Evolutionary conservation across 2,888 invertebrate species (phyloP), one percentile per base, ranked within the genome.

Genomic region (Thymelicus sylvestris): DNA sequence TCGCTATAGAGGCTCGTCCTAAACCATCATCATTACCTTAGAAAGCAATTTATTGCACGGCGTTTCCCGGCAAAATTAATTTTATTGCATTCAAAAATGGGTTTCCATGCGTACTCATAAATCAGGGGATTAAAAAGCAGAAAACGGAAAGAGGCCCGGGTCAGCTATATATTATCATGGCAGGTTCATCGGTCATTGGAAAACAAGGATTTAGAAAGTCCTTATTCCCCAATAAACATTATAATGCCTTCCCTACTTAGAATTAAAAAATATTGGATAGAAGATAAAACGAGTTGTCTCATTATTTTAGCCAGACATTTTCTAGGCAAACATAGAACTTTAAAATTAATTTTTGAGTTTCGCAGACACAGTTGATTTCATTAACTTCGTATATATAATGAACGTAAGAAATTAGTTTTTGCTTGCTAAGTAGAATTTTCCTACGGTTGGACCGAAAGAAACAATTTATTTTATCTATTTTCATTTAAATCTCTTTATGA

Each of bases 51-150:
- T 70, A 70, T 70, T 41, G 69, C 50, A 65, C 48, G 47, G 38
- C 59, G n/a, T 59, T 39, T 12, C 24, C n/a, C 50, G 39, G 41
- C 59, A 64, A 65, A 70, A 70, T 70, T 48, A 70, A 70, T 41
- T 60, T 60, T 57, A 69, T 69, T 69, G 63, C 64, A 69, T 69
- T 69, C 64, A 69, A 69, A 69, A 69, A 63, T 69, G 55, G 63
- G 52, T 68, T 63, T 63, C 57, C 55, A 12, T 44, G 44, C 24
- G 48, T 41, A 47, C 74, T 77, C 75, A 85, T 87, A 86, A 86
- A 86, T 86, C 87, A 85, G 78, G 67, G 81, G 85, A 86, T 87
- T 86, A 86, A 86, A 87, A 86, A 84, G 81, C 83, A 81, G 80
- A 79, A 82, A 83, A 63, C 81, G 78, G 82, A 80, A 78, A 78